phyloP scores from a whole-genome alignment of 2,797 vertebrate species.

The Thripadectes ignobilis region DNA sequence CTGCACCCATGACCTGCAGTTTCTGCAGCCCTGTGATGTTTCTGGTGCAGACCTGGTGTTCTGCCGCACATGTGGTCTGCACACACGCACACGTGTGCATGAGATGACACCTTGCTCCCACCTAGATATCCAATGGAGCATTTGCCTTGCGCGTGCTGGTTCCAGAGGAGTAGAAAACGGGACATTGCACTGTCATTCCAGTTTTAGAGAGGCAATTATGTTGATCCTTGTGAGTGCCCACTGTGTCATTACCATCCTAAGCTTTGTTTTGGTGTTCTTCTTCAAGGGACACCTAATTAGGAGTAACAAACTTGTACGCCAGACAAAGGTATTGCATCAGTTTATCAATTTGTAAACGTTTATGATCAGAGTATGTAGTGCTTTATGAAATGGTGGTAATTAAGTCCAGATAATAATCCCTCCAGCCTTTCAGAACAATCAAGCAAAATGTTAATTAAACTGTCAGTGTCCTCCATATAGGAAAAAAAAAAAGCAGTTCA shows the following conservation, averaged over 20 bases:
- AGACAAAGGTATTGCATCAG: neutral
- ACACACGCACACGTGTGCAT: fast-evolving
- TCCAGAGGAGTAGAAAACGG: neutral
- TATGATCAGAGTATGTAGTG: neutral
- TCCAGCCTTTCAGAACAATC: neutral
- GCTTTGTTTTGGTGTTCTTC: neutral
- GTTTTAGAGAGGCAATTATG: neutral
- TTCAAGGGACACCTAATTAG: slow-evolving; percentile 34
- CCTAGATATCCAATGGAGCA: neutral
- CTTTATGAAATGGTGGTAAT: slow-evolving; percentile 47
- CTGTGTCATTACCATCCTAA: neutral
- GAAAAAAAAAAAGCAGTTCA: neutral
- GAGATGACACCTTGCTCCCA: fast-evolving
- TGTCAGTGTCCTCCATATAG: slow-evolving; percentile 8
- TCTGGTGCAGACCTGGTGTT: neutral
- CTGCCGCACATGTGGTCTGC: neutral
- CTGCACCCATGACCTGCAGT: fast-evolving
- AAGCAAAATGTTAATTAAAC: slow-evolving; percentile 40
- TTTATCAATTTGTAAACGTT: slow-evolving; percentile 40
- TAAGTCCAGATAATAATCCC: slow-evolving; percentile 9
- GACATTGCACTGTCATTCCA: neutral
- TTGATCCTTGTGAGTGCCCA: neutral
- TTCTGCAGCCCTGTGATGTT: fast-evolving
- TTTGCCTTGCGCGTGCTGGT: neutral
- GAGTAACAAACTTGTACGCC: slow-evolving; percentile 6